Conservation (phyloP, 2,888 invertebrate species). For the Hypercompe scribonia region DNA sequence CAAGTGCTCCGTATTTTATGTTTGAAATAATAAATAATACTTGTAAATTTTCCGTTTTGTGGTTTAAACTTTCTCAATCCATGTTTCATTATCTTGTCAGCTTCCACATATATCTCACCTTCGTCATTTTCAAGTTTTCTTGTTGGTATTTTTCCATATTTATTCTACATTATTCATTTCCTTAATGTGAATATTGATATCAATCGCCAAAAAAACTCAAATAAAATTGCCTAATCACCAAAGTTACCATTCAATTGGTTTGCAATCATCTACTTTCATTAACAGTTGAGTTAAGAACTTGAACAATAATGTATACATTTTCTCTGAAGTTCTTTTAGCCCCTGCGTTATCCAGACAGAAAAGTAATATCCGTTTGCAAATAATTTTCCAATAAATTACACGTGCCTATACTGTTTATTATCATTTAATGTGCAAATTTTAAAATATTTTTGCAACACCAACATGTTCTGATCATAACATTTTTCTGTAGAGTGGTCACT, state of each 20-base stretch:
- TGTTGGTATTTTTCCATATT: background rate
- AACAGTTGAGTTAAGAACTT: conserved; percentile 18
- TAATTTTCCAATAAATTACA: conserved; percentile 63
- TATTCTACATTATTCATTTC: background rate
- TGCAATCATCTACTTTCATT: conserved; percentile 14
- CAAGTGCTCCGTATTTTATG: background rate
- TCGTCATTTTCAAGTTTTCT: background rate
- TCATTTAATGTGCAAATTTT: conserved; percentile 79
- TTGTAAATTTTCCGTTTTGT: background rate
- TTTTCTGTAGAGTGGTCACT: conserved; percentile 84
- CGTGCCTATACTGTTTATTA: conserved; percentile 79
- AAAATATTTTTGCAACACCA: conserved; percentile 83
- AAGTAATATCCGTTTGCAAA: conserved; percentile 46
- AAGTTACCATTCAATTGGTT: conserved; percentile 10
- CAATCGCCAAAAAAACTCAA: conserved; percentile 8
- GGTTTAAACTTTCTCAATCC: background rate
- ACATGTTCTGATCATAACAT: conserved; percentile 81
- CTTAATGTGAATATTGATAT: conserved; percentile 6
- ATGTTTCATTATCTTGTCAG: background rate
- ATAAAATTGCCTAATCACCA: conserved; percentile 10
- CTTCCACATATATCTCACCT: background rate
- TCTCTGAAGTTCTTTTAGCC: conserved; percentile 20
- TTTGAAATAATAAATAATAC: background rate
- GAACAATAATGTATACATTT: conserved; percentile 18
- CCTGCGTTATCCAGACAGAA: conserved; percentile 36